Evolutionary conservation across 2,888 invertebrate genomes (phyloP).

Genomic region (Laspeyria flexula): DNA sequence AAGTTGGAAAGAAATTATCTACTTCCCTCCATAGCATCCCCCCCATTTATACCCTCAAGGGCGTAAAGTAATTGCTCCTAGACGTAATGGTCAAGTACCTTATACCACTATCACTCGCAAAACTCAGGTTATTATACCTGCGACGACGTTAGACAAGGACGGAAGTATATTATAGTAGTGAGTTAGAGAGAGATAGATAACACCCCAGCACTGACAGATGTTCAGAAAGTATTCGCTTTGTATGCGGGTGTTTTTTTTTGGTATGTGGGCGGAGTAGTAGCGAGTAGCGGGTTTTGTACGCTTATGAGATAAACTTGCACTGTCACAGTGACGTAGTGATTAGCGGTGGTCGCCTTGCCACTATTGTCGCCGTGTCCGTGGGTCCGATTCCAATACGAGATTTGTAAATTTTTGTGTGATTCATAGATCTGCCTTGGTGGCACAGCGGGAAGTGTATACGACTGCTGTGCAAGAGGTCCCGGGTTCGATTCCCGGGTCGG

Average conservation of each 20-base stretch:
- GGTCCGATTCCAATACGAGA: no score
- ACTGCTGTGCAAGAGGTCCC: no score
- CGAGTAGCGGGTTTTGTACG: slow-evolving; percentile 20
- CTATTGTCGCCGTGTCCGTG: no score
- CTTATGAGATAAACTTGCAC: slow-evolving; percentile 7
- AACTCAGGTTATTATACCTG: slow-evolving; percentile 61
- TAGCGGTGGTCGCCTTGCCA: no score
- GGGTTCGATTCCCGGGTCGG: no score
- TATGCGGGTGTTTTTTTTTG: slow-evolving; percentile 75
- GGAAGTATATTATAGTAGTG: slow-evolving; percentile 5
- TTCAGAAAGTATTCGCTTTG: slow-evolving; percentile 69
- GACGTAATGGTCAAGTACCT: slow-evolving; percentile 1
- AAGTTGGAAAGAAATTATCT: no score
- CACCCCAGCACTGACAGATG: slow-evolving; percentile 70
- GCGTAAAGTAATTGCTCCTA: not conserved
- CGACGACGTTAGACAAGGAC: slow-evolving; percentile 44
- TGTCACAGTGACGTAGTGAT: no score
- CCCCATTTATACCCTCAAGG: not conserved
- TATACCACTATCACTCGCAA: slow-evolving; percentile 45
- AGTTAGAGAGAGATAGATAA: slow-evolving; percentile 40
- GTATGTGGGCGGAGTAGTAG: slow-evolving; percentile 34
- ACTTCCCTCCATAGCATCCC: no score
- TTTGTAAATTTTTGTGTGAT: no score
- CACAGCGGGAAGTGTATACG: no score
- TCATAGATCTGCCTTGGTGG: no score